A percentile compares a stretch with the other conserved stretches of the same genome.
phyloP scores from a whole-genome alignment of 2,113 vertebrate genomes.

The Corvus hawaiiensis region DNA sequence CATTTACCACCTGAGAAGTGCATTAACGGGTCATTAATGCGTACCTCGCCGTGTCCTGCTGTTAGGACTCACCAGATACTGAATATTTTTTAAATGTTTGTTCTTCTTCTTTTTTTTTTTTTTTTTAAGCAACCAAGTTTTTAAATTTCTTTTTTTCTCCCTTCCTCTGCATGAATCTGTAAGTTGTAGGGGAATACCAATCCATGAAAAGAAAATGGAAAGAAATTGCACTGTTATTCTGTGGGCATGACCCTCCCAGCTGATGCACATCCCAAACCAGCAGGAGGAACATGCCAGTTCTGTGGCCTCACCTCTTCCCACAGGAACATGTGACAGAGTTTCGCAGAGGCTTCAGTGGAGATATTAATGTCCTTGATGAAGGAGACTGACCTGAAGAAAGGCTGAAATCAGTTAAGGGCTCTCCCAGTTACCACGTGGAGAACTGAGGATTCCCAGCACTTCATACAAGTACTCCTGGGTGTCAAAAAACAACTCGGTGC shows the following conservation, averaged over 20 bases:
- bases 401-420: background rate
- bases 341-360: background rate
- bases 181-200: background rate
- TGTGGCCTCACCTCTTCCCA: background rate
- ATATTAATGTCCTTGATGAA: background rate
- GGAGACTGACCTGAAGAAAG: background rate
- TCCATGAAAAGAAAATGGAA: background rate
- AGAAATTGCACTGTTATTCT: background rate
- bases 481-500: background rate
- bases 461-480: background rate
- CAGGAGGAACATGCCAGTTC: background rate
- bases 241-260: background rate
- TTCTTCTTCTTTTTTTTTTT: background rate
- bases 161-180: background rate
- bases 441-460: background rate
- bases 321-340: background rate
- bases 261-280: background rate
- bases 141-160: background rate
- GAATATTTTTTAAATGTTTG: background rate
- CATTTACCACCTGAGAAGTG: slow-evolving; percentile 38
- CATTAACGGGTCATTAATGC: slow-evolving; percentile 44
- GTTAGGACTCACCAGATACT: background rate
- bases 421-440: background rate
- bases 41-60: background rate
- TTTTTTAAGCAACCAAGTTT: background rate